A percentile compares a stretch with the other conserved stretches of the same genome.
phyloP scores from a whole-genome alignment of 2,797 vertebrate species.

The Propithecus deckenii region DNA sequence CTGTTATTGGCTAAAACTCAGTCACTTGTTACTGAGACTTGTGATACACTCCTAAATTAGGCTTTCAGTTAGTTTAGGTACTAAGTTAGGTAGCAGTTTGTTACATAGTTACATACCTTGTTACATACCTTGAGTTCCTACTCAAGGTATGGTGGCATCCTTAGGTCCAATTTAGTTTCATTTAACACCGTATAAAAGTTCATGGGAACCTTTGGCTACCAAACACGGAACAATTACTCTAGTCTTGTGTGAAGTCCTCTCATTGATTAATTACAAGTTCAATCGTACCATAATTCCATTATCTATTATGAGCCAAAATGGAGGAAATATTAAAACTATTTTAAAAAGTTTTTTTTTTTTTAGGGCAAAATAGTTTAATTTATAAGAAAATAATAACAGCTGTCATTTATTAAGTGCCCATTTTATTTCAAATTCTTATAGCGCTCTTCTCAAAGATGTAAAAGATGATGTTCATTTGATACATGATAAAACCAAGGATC shows the following conservation, averaged over 20 bases:
- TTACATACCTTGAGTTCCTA: no score
- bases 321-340: neutral
- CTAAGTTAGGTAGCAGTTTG: neutral
- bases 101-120: neutral
- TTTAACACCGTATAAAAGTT: neutral
- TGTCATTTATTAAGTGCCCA: neutral
- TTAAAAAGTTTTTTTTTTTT: neutral
- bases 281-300: neutral
- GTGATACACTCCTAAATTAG: neutral
- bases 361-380: neutral
- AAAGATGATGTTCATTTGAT: neutral
- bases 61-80: neutral
- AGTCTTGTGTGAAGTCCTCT: neutral
- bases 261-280: neutral
- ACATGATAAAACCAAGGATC: neutral
- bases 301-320: neutral
- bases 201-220: neutral
- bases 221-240: neutral
- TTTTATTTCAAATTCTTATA: neutral
- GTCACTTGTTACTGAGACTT: neutral
- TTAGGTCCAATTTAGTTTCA: neutral
- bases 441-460: neutral
- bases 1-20: neutral
- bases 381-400: neutral
- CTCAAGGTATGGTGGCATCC: neutral